These are phyloP conservation scores for Myopa tessellatipennis DNA, from an alignment of 2,888 invertebrate genomes.

Conservation along the genomic window DNA sequence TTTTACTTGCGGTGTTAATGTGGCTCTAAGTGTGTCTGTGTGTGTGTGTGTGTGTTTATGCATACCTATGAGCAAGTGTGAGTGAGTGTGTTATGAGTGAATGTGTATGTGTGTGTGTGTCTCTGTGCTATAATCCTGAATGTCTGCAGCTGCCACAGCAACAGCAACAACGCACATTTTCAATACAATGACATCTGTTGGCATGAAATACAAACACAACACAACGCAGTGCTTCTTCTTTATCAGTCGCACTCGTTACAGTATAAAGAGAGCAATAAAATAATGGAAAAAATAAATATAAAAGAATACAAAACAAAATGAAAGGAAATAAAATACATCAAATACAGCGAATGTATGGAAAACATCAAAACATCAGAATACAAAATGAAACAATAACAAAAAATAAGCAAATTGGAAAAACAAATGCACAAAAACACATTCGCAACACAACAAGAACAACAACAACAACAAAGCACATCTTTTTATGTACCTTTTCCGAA, in stretches of 20 bases:
- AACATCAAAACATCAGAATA: too few relatives aligned
- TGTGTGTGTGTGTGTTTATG: background rate
- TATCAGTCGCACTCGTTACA: too few relatives aligned
- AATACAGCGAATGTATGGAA: background rate
- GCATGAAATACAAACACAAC: too few relatives aligned
- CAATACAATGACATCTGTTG: background rate
- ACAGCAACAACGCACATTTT: background rate
- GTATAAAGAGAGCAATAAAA: too few relatives aligned
- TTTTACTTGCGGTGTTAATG: background rate
- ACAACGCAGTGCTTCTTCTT: too few relatives aligned
- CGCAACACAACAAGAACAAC: too few relatives aligned
- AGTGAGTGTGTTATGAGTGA: background rate
- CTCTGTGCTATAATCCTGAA: slow-evolving; percentile 1
- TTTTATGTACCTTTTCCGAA: too few relatives aligned
- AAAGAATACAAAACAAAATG: background rate
- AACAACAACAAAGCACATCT: too few relatives aligned
- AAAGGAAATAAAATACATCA: slow-evolving; percentile 15
- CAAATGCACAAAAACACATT: slow-evolving; percentile 1
- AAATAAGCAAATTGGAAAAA: background rate
- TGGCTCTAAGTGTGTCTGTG: background rate
- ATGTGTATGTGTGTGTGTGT: slow-evolving; percentile 6
- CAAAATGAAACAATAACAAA: slow-evolving; percentile 9
- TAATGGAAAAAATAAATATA: background rate
- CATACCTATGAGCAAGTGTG: background rate
- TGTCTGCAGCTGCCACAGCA: background rate